These are phyloP conservation scores for Brachypodius melanocephalos DNA, from an alignment of 2,113 vertebrate species.

Conservation along the genomic window DNA sequence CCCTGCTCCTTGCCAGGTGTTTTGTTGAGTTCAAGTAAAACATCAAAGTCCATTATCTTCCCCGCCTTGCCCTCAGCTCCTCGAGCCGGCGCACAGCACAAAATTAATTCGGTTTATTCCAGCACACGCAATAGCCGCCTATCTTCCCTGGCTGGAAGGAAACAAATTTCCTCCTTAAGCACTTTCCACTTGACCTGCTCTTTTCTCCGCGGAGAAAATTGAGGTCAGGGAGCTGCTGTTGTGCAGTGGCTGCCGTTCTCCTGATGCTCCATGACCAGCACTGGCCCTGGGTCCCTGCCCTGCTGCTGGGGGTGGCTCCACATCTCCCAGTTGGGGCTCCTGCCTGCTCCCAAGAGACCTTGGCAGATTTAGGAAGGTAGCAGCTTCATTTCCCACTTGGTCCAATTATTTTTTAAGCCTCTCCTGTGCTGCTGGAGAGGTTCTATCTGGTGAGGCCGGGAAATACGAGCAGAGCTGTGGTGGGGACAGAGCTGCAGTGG, in stretches of 20 bases:
- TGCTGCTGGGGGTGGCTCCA: accelerated
- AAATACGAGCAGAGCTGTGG: not conserved
- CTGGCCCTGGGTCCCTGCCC: not conserved
- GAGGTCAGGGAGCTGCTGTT: conserved; percentile 54
- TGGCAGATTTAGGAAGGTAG: not conserved
- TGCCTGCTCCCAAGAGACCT: not conserved
- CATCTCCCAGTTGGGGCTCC: not conserved
- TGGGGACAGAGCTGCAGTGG: not conserved
- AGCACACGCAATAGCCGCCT: not conserved
- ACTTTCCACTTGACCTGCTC: conserved; percentile 71
- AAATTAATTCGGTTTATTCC: conserved; percentile 67
- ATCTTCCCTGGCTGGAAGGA: conserved; percentile 37
- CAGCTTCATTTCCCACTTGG: not conserved
- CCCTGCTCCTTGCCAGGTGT: conserved; percentile 16
- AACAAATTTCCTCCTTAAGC: conserved; percentile 70
- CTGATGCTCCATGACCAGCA: not conserved
- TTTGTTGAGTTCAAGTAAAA: conserved; percentile 59
- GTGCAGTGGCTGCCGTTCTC: not conserved
- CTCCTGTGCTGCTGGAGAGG: not conserved
- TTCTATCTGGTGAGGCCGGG: not conserved
- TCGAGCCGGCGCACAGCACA: not conserved
- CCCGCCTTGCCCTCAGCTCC: conserved; percentile 9
- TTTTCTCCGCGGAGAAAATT: conserved; percentile 70
- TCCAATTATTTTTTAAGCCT: conserved; percentile 44
- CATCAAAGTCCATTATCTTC: conserved; percentile 53